Evolutionary conservation across 2,797 vertebrate genomes (phyloP).

Genomic region (Pangasius sanitwongsei): DNA sequence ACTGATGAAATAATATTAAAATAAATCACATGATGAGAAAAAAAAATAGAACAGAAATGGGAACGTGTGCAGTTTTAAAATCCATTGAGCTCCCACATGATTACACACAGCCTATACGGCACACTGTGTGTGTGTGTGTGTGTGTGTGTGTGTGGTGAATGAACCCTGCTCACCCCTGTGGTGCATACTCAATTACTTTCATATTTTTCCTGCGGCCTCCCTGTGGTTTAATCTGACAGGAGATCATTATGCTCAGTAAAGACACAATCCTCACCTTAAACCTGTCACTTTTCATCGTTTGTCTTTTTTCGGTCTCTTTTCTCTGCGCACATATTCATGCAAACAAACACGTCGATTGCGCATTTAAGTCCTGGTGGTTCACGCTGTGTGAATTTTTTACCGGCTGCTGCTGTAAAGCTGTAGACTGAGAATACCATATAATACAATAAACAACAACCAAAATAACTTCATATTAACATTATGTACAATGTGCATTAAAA

Average conservation of each 20-base stretch:
- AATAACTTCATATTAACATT: conserved; percentile 52
- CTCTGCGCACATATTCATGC: neutral
- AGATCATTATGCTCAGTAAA: conserved; percentile 34
- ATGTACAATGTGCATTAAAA: neutral
- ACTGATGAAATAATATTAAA: conserved; percentile 46
- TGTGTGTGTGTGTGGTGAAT: conserved; percentile 42
- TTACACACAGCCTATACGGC: conserved; percentile 6
- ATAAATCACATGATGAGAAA: conserved; percentile 43
- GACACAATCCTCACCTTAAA: conserved; percentile 33
- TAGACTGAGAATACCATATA: neutral
- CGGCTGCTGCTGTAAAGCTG: neutral
- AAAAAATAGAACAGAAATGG: conserved; percentile 41
- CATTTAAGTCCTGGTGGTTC: neutral
- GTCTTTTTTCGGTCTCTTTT: neutral
- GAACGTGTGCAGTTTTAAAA: conserved; percentile 61
- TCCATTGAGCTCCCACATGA: conserved; percentile 54
- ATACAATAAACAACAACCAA: conserved; percentile 54
- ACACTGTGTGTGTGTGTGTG: conserved; percentile 23
- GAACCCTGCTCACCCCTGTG: conserved; percentile 44
- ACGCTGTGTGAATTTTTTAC: neutral
- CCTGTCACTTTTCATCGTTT: conserved; percentile 20
- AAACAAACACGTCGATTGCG: neutral
- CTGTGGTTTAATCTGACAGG: conserved; percentile 20
- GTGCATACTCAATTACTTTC: conserved; percentile 39
- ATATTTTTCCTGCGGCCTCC: conserved; percentile 44